These are phyloP conservation scores for Lottia gigantea DNA, from an alignment of 2,888 invertebrate genomes.

Conservation along the genomic window DNA sequence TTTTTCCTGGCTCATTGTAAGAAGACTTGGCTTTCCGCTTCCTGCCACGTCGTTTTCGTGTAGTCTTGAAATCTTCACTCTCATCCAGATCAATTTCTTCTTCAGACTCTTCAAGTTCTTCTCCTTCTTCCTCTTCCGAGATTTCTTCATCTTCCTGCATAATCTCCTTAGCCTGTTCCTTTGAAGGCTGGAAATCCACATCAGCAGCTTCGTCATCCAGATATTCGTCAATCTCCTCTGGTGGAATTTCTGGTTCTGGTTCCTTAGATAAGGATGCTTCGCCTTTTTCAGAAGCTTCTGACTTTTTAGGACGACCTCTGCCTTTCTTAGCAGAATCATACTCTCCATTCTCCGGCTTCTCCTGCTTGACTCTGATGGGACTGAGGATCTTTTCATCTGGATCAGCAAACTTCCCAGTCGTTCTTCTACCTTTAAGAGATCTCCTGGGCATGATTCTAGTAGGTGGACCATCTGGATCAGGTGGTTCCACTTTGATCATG, in stretches of 20 bases:
- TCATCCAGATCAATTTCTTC: constrained; percentile 18
- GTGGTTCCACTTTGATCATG: neutral
- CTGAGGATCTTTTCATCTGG: neutral
- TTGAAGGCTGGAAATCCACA: constrained; percentile 14
- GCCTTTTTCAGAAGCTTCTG: constrained; percentile 10
- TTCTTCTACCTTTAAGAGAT: constrained; percentile 41
- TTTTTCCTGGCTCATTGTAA: constrained; percentile 1
- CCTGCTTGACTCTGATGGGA: neutral
- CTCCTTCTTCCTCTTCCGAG: constrained; percentile 21
- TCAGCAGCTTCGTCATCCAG: constrained; percentile 14
- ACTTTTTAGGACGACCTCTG: neutral
- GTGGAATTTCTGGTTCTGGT: neutral
- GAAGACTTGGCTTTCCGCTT: constrained; percentile 12
- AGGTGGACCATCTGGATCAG: constrained; percentile 15
- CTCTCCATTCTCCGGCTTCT: neutral
- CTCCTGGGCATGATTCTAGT: constrained; percentile 40
- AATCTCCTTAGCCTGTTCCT: constrained; percentile 26
- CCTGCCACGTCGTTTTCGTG: constrained; percentile 7
- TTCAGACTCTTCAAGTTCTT: constrained; percentile 10
- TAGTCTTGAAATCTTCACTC: constrained; percentile 21
- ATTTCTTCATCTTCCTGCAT: constrained; percentile 34
- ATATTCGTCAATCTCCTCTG: constrained; percentile 14
- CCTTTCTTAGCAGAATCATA: neutral
- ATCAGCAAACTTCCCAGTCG: constrained; percentile 26
- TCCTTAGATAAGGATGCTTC: constrained; percentile 12